Evolutionary conservation across 1,140 invertebrate species (phyloP).

Genomic region (Aethina tumida): DNA sequence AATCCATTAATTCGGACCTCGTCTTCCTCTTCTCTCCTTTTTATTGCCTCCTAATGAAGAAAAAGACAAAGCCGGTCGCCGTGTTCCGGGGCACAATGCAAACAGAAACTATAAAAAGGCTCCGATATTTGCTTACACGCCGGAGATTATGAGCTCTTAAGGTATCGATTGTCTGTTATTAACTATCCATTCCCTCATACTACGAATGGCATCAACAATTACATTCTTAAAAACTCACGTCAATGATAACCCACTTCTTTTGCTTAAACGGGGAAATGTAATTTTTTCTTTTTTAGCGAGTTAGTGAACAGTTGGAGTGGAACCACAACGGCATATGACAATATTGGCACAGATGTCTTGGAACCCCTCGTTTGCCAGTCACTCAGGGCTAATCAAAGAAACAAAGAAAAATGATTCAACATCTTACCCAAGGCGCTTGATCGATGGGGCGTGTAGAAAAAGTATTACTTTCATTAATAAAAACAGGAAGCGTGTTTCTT

Average conservation of each 20-base stretch:
- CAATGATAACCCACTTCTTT: neutral
- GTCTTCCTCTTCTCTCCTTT: constrained; percentile 10
- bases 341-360: too few species aligned
- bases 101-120: constrained; percentile 14
- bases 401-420: too few species aligned
- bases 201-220: constrained; percentile 9
- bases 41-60: constrained; percentile 12
- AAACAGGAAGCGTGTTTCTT: too few species aligned
- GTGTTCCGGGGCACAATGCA: constrained; percentile 9
- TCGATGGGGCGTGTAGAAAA: too few species aligned
- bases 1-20: constrained; percentile 16
- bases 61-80: constrained; percentile 10
- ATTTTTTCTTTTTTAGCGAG: too few species aligned
- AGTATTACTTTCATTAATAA: too few species aligned
- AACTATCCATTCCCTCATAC: constrained; percentile 13
- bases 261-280: too few species aligned
- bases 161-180: constrained; percentile 28
- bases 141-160: constrained; percentile 25
- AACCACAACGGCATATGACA: too few species aligned
- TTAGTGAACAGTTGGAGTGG: too few species aligned
- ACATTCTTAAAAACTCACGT: constrained; percentile 4
- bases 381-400: too few species aligned
- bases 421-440: too few species aligned
- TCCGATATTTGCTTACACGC: constrained; percentile 24
- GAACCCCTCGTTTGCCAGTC: too few species aligned